These are phyloP conservation scores for Cygnus buccinator DNA, from an alignment of 2,113 vertebrate species.

Conservation along the genomic window DNA sequence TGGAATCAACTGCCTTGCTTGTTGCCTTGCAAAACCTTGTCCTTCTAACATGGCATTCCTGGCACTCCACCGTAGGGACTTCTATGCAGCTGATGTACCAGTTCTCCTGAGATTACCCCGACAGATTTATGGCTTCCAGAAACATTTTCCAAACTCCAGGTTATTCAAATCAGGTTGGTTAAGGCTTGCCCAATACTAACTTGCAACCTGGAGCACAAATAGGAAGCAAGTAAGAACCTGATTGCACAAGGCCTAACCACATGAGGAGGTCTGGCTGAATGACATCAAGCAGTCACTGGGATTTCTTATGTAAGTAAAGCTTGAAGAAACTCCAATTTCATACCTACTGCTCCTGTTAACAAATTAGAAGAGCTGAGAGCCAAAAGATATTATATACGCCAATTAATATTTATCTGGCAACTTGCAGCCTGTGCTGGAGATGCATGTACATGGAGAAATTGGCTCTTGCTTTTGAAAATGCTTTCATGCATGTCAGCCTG, in stretches of 20 bases:
- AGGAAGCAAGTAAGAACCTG: background rate
- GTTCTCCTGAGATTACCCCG: background rate
- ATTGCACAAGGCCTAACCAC: background rate
- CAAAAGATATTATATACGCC: background rate
- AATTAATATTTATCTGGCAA: background rate
- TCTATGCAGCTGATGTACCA: background rate
- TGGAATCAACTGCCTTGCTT: background rate
- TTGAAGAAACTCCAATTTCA: background rate
- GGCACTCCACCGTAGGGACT: background rate
- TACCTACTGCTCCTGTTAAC: background rate
- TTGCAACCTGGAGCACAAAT: background rate
- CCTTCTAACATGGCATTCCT: background rate
- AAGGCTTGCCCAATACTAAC: background rate
- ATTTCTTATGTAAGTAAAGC: conserved; percentile 8
- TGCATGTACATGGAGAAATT: background rate
- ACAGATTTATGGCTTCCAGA: conserved; percentile 4
- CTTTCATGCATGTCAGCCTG: background rate
- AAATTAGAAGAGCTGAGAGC: conserved; percentile 5
- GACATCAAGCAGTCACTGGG: background rate
- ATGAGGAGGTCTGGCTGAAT: background rate
- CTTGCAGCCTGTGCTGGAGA: background rate
- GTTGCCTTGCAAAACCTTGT: background rate
- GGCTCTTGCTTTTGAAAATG: conserved; percentile 5
- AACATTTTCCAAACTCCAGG: background rate
- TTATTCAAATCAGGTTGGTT: background rate